Conservation (phyloP, 2,797 vertebrate species). For the Coranthus polyacanthus region DNA sequence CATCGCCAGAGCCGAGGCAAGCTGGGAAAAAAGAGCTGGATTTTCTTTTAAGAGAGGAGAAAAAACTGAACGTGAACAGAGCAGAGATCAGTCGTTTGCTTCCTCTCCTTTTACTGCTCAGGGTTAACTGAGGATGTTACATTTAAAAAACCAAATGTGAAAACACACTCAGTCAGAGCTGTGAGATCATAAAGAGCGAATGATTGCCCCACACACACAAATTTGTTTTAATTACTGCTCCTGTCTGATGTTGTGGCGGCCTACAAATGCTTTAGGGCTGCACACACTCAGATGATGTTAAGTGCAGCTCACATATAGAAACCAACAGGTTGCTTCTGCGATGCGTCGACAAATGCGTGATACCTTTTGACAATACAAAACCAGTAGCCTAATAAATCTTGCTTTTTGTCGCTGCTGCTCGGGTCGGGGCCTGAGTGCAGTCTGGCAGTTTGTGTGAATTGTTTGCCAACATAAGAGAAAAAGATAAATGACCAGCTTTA, state of each 20-base stretch:
- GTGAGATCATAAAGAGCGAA: constrained; percentile 23
- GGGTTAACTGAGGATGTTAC: neutral
- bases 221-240: constrained; percentile 38
- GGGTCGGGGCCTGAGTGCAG: constrained; percentile 25
- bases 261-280: no score
- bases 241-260: constrained; percentile 34
- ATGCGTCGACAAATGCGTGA: neutral
- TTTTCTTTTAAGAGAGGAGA: neutral
- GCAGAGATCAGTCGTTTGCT: neutral
- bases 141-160: constrained; percentile 29
- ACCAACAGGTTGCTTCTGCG: no score
- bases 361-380: constrained; percentile 27
- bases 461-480: constrained; percentile 19
- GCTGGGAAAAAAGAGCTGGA: neutral
- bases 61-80: neutral
- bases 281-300: constrained; percentile 1
- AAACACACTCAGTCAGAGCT: constrained; percentile 28
- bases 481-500: constrained; percentile 23
- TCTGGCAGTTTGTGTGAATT: constrained; percentile 18
- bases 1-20: constrained; percentile 1
- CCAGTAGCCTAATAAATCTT: neutral
- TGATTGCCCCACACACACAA: constrained; percentile 21
- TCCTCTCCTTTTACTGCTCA: neutral
- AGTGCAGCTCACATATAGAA: constrained; percentile 6
- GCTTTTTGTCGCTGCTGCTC: constrained; percentile 18